Base-by-base conservation (phyloP, 2,888 invertebrate genomes). In the Sceliomorpha sp. region DNA sequence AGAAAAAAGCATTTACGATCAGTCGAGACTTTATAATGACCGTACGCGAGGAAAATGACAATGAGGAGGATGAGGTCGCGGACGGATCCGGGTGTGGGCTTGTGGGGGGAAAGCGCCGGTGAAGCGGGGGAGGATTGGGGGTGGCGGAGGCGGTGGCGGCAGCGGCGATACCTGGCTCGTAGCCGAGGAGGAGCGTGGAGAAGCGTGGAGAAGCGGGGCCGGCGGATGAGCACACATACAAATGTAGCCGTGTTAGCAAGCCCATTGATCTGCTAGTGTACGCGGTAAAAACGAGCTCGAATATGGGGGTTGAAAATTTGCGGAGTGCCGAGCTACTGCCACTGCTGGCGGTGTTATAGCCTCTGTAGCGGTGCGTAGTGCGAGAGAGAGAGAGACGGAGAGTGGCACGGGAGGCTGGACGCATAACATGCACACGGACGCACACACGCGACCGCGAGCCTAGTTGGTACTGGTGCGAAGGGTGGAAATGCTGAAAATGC, bases 221-320 rank as follows among this genome's bases (percentile, higher is more conserved):
- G 72, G 76, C 45, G 80, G 74, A 75, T 70, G 81, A 80, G 80
- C 80, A 83, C 79, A 81, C 78, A 83, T 82, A 84, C 81, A 62
- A 68, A 68, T 62, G 80, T 81, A 85, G 80, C 66, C 83, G 85
- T 86, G 87, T 87, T 86, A 87, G 87, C 86, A 86, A 84, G 84
- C 86, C 85, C 87, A 86, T 87, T 87, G 87, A 87, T 87, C 87
- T 86, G 87, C 80, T 82, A 82, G 83, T 83, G 84, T 82, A 82
- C 81, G 85, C 82, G 81, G 83, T 55, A 72, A 70, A 72, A 72
- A 70, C 64, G 72, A 69, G 68, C 72, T 72, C 53, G 72, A 71
- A 71, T 71, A 71, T 62, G 70, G 66, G 70, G 70, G 63, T 62
- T 64, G 68, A 68, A 72, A 69, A 69, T 72, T 69, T 69, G 69